Evolutionary conservation across 2,797 vertebrate genomes (phyloP).

Genomic region (Ptychadena robeensis): DNA sequence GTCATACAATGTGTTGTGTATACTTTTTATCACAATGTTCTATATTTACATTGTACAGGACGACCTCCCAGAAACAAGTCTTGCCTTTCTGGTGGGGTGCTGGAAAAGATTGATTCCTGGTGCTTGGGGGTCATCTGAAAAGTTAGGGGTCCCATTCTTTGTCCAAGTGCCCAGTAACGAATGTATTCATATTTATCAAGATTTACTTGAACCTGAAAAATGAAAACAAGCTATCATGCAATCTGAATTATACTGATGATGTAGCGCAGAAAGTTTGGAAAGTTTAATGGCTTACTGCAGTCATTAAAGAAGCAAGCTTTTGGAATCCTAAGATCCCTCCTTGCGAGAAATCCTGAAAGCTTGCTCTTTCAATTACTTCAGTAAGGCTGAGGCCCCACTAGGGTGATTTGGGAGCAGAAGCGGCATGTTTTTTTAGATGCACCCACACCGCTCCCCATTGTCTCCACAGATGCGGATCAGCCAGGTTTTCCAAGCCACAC

Average conservation of each 20-base stretch:
- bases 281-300: too few relatives aligned
- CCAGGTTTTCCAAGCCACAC: too few relatives aligned
- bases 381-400: too few relatives aligned
- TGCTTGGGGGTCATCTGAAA: constrained; percentile 57
- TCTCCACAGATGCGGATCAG: too few relatives aligned
- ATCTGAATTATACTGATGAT: not conserved
- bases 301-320: too few relatives aligned
- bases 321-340: too few relatives aligned
- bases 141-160: constrained; percentile 67
- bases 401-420: too few relatives aligned
- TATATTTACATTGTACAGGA: constrained; percentile 39
- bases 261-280: too few relatives aligned
- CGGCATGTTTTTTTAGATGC: too few relatives aligned
- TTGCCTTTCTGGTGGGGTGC: constrained; percentile 63
- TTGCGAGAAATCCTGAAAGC: too few relatives aligned
- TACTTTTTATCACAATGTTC: not conserved
- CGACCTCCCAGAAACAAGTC: constrained; percentile 53
- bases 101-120: constrained; percentile 36
- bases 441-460: too few relatives aligned
- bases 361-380: too few relatives aligned
- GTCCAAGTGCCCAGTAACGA: constrained; percentile 74
- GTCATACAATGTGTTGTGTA: not conserved
- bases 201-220: constrained; percentile 69
- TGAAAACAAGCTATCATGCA: not conserved
- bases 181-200: constrained; percentile 74